These are phyloP conservation scores for Acropora tenuis DNA, from an alignment of 64 coral and sea anemone species.

Conservation along the genomic window DNA sequence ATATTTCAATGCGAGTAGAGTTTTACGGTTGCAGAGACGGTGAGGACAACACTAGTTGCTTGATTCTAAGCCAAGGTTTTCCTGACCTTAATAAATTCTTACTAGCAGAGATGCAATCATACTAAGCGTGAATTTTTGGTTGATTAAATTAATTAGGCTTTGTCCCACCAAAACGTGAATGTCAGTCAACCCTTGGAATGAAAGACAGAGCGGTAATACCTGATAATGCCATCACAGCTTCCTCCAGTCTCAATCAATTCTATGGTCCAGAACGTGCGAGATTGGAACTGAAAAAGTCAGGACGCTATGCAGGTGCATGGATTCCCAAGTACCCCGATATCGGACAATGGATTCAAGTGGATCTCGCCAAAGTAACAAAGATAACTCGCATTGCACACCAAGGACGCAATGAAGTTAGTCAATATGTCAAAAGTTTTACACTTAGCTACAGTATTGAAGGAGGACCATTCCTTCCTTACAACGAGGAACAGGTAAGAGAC, in stretches of 20 bases:
- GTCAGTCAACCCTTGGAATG: slow-evolving; percentile 31
- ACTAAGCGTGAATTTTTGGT: too few relatives aligned
- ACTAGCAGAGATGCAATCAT: too few relatives aligned
- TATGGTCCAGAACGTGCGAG: slow-evolving; percentile 71
- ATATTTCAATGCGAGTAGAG: slow-evolving; percentile 54
- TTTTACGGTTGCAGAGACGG: slow-evolving; percentile 30
- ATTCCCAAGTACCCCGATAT: slow-evolving; percentile 52
- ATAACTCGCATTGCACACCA: slow-evolving; percentile 71
- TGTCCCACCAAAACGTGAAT: slow-evolving; percentile 7
- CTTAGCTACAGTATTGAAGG: slow-evolving; percentile 62
- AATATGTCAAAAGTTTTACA: slow-evolving; percentile 80
- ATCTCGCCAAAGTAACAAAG: slow-evolving; percentile 64
- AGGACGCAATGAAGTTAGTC: slow-evolving; percentile 68
- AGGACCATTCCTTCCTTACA: slow-evolving; percentile 34
- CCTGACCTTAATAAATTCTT: too few relatives aligned
- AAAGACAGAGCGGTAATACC: not conserved
- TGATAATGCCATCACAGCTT: slow-evolving; percentile 49
- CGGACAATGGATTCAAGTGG: slow-evolving; percentile 75
- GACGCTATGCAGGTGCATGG: slow-evolving; percentile 62
- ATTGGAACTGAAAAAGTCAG: slow-evolving; percentile 35
- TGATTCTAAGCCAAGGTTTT: too few relatives aligned
- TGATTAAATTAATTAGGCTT: not conserved
- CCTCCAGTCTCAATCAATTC: slow-evolving; percentile 49
- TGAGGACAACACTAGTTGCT: too few relatives aligned
- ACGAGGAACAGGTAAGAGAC: not conserved